Evolutionary conservation across 2,888 invertebrate species (phyloP).

Genomic region (Pimpla rufipes): DNA sequence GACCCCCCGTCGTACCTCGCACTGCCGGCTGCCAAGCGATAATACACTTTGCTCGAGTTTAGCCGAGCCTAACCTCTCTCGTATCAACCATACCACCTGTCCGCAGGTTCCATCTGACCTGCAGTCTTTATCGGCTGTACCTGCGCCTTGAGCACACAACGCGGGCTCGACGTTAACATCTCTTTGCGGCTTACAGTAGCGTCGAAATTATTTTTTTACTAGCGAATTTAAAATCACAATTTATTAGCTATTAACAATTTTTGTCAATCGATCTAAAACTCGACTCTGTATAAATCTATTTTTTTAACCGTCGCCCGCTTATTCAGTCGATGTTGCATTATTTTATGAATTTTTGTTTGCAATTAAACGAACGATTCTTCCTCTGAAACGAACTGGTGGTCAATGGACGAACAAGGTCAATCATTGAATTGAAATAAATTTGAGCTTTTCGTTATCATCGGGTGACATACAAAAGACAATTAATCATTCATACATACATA

Average conservation of each 20-base stretch:
- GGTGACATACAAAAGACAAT: neutral
- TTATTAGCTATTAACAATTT: neutral
- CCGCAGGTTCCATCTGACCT: constrained; percentile 44
- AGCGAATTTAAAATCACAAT: neutral
- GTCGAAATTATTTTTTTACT: neutral
- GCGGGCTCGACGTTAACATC: neutral
- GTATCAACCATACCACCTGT: constrained; percentile 50
- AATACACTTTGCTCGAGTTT: constrained; percentile 50
- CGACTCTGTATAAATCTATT: no score
- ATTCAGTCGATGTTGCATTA: no score
- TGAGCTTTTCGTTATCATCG: neutral
- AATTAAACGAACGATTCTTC: no score
- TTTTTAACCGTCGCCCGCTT: no score
- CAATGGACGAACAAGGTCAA: no score
- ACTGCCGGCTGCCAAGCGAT: constrained; percentile 46
- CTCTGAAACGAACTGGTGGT: no score
- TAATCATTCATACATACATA: neutral
- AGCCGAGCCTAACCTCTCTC: constrained; percentile 41
- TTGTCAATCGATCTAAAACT: no score
- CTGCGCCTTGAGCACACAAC: constrained; percentile 42
- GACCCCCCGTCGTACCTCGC: constrained; percentile 34
- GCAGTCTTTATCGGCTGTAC: constrained; percentile 55
- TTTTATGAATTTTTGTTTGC: no score
- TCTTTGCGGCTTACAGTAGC: neutral
- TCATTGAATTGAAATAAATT: neutral